phyloP scores from a whole-genome alignment of 2,797 vertebrate species.

The Hephaestus fuliginosus region DNA sequence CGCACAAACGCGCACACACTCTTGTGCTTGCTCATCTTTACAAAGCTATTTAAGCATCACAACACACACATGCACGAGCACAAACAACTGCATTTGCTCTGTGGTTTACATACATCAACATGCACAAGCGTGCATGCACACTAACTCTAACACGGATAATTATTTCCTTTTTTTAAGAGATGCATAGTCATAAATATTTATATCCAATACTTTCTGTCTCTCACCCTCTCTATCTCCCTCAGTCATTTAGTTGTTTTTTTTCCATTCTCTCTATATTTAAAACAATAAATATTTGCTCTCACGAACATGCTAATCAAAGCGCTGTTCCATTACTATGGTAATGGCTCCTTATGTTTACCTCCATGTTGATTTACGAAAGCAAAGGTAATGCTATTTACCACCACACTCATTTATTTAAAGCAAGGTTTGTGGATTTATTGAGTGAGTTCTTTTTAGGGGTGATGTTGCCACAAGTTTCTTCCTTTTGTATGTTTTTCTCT shows the following conservation, averaged over 20 bases:
- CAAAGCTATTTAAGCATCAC: slow-evolving; percentile 7
- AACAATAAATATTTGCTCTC: slow-evolving; percentile 75
- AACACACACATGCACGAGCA: neutral
- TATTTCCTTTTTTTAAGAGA: slow-evolving; percentile 18
- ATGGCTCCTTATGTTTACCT: slow-evolving; percentile 69
- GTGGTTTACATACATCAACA: neutral
- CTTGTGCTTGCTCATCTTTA: neutral
- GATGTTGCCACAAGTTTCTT: slow-evolving; percentile 14
- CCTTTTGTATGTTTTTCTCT: neutral
- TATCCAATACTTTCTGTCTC: slow-evolving; percentile 11
- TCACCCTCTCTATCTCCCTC: slow-evolving; percentile 3
- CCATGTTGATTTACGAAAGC: slow-evolving; percentile 58
- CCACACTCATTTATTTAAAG: slow-evolving; percentile 43
- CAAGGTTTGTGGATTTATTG: slow-evolving; percentile 35
- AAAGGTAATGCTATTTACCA: slow-evolving; percentile 53
- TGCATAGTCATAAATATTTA: slow-evolving; percentile 52
- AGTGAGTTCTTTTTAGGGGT: slow-evolving; percentile 10
- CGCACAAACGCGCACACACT: neutral
- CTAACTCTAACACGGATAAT: neutral
- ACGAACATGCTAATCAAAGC: slow-evolving; percentile 67
- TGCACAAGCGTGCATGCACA: neutral
- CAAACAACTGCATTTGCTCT: slow-evolving; percentile 4
- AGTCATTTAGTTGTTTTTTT: slow-evolving; percentile 16
- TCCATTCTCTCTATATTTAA: slow-evolving; percentile 41
- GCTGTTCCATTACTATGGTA: slow-evolving; percentile 76